These are phyloP conservation scores for Agrilus mali DNA, from an alignment of 2,888 invertebrate species.

Conservation along the genomic window DNA sequence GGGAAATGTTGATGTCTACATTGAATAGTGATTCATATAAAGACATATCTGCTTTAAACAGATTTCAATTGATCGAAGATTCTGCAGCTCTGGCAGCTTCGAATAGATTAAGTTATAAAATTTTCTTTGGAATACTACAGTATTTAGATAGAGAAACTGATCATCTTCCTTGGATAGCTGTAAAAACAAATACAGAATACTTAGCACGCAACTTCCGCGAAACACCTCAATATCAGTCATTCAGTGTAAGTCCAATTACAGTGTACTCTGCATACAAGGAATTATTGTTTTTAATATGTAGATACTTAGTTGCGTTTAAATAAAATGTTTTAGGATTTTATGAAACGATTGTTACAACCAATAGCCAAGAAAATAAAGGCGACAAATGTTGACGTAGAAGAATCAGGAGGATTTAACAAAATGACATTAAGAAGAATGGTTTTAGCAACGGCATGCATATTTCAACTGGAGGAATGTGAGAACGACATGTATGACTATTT, in stretches of 20 bases:
- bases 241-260: slow-evolving; percentile 35
- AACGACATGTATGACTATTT: too few relatives aligned
- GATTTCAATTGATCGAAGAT: slow-evolving; percentile 76
- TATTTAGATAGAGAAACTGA: slow-evolving; percentile 41
- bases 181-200: slow-evolving; percentile 44
- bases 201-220: slow-evolving; percentile 49
- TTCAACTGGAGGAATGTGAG: too few relatives aligned
- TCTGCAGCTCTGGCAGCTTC: slow-evolving; percentile 55
- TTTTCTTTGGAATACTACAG: slow-evolving; percentile 41
- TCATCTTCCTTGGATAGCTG: slow-evolving; percentile 51
- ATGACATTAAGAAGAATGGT: too few relatives aligned
- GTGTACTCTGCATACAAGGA: too few relatives aligned
- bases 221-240: slow-evolving; percentile 47
- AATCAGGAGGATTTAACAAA: too few relatives aligned
- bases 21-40: slow-evolving; percentile 41
- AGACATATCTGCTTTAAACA: slow-evolving; percentile 53
- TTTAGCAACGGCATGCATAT: too few relatives aligned
- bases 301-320: too few relatives aligned
- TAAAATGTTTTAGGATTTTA: too few relatives aligned
- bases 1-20: slow-evolving; percentile 48
- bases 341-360: too few relatives aligned
- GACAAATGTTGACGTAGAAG: too few relatives aligned
- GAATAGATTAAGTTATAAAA: slow-evolving; percentile 50
- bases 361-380: too few relatives aligned
- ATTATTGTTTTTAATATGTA: too few relatives aligned